Evolutionary conservation across 2,113 vertebrate species (phyloP).

Genomic region (Hemibagrus wyckioides): DNA sequence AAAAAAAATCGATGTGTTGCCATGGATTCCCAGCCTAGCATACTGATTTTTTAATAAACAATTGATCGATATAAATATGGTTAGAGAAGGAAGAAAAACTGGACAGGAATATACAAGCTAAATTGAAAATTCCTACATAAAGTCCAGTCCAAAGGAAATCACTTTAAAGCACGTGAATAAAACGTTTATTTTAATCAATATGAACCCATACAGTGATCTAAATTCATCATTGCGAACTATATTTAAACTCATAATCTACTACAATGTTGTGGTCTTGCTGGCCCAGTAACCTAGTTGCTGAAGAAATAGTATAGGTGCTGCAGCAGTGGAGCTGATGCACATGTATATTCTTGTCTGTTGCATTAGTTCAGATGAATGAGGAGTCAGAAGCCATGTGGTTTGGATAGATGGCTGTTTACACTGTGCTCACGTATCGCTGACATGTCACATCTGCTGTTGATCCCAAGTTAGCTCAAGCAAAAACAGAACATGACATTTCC

Average conservation of each 20-base stretch:
- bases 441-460: constrained; percentile 23
- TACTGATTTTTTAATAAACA: constrained; percentile 13
- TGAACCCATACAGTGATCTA: not conserved
- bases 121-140: not conserved
- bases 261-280: not conserved
- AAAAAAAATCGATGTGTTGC: not conserved
- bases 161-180: not conserved
- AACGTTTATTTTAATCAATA: not conserved
- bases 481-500: constrained; percentile 27
- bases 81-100: not conserved
- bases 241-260: not conserved
- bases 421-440: constrained; percentile 1
- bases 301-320: not conserved
- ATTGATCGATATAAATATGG: not conserved
- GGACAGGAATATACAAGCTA: not conserved
- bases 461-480: constrained; percentile 14
- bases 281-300: not conserved
- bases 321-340: not conserved
- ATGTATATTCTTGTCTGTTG: not conserved
- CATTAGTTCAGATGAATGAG: not conserved
- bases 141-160: not conserved
- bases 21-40: not conserved
- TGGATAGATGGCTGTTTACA: constrained; percentile 9
- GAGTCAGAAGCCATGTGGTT: constrained; percentile 15
- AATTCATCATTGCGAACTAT: not conserved